Evolutionary conservation across 1,140 invertebrate species (phyloP).

Genomic region (Drosophila trapezifrons): DNA sequence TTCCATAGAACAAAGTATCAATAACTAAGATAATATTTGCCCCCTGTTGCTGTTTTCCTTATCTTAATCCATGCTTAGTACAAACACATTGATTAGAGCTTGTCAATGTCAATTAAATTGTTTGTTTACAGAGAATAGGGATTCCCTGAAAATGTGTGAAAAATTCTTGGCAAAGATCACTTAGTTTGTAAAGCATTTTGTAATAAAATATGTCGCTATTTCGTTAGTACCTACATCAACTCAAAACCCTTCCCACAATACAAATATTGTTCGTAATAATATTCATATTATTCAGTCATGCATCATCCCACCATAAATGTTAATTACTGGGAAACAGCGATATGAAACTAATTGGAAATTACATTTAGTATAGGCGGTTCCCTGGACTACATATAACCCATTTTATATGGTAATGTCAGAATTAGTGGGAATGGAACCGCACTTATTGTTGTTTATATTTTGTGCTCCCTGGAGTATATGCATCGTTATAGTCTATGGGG

Average conservation of each 20-base stretch:
- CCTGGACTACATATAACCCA: not conserved
- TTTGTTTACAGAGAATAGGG: not conserved
- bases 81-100: not conserved
- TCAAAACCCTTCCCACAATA: not conserved
- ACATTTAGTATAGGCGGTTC: not conserved
- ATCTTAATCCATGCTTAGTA: slow-evolving; percentile 15
- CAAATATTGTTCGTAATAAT: not conserved
- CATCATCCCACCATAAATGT: not conserved
- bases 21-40: slow-evolving; percentile 14
- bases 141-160: not conserved
- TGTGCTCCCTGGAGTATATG: not conserved
- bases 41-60: not conserved
- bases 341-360: slow-evolving; percentile 9
- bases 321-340: slow-evolving; percentile 8
- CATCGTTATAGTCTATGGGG: not conserved
- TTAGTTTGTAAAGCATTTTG: not conserved
- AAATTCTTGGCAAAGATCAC: not conserved
- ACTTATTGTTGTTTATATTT: slow-evolving; percentile 6
- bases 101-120: not conserved
- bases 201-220: not conserved
- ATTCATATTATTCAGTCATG: not conserved
- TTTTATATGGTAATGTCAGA: slow-evolving; percentile 11
- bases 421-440: slow-evolving; percentile 11
- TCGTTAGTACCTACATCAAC: too few relatives aligned
- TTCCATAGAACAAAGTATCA: slow-evolving; percentile 17